These are phyloP conservation scores for Stratiolaelaps scimitus DNA, from an alignment of 1,140 invertebrate genomes.

Conservation along the genomic window DNA sequence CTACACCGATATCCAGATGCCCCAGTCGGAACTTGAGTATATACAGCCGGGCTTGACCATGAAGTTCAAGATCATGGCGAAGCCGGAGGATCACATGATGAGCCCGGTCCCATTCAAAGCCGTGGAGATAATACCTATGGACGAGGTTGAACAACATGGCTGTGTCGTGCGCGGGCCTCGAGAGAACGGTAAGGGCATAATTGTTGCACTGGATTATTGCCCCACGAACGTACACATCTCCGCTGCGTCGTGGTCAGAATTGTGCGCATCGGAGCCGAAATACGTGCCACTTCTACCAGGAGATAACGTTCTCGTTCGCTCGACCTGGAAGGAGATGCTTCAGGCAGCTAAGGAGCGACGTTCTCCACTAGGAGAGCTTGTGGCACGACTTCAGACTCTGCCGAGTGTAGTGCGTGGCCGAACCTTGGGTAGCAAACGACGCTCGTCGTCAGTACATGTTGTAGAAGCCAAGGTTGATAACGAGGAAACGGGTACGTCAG, in stretches of 20 bases:
- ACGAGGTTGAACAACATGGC: background rate
- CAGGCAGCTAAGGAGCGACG: background rate
- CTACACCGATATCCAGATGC: background rate
- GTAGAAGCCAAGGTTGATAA: no score
- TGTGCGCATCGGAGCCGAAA: background rate
- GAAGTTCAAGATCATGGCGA: background rate
- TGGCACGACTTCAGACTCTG: background rate
- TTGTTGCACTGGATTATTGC: background rate
- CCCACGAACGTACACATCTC: background rate
- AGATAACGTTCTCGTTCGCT: background rate
- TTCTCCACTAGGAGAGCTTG: background rate
- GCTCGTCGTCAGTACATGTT: no score
- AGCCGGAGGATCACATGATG: slow-evolving; percentile 6
- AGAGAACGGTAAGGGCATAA: background rate
- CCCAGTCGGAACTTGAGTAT: background rate
- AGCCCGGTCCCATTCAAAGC: background rate
- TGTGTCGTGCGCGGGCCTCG: slow-evolving; percentile 7
- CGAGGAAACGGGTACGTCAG: no score
- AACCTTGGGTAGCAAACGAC: no score
- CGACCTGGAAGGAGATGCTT: slow-evolving; percentile 7
- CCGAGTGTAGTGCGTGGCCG: no score
- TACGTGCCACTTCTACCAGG: background rate
- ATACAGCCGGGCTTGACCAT: background rate
- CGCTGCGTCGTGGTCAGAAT: background rate
- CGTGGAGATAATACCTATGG: background rate